A percentile compares a stretch with the other conserved stretches of the same genome.
These are phyloP conservation scores for Lagenorhynchus albirostris DNA, from an alignment of 2,113 vertebrate genomes.

Conservation along the genomic window DNA sequence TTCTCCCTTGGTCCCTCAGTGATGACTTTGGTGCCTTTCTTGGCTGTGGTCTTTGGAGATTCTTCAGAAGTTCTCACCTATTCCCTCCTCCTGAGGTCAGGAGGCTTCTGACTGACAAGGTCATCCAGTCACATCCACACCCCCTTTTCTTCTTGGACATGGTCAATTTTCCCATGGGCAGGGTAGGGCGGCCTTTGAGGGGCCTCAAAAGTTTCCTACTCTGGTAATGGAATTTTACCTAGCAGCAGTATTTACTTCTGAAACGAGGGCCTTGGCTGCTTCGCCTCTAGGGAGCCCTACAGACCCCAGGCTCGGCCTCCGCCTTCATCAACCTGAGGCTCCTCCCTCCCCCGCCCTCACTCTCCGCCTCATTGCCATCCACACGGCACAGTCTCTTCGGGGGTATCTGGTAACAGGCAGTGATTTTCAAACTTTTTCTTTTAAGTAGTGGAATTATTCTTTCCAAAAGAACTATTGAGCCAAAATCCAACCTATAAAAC, in stretches of 20 bases:
- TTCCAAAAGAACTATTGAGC: background rate
- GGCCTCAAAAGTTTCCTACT: background rate
- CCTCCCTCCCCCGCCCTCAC: fast-evolving
- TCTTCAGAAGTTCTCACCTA: background rate
- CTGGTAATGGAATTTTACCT: background rate
- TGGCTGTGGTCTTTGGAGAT: background rate
- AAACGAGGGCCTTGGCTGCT: background rate
- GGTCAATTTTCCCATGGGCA: background rate
- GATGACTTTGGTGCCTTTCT: background rate
- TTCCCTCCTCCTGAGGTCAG: background rate
- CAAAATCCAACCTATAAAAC: background rate
- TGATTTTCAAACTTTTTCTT: background rate
- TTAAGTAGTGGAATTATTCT: background rate
- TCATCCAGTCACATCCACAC: background rate
- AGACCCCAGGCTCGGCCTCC: background rate
- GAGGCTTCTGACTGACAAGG: background rate
- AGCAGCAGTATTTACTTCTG: background rate
- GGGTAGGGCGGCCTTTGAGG: background rate
- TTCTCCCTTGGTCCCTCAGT: background rate
- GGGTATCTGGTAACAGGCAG: background rate
- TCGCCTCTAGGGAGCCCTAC: background rate
- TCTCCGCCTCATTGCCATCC: background rate
- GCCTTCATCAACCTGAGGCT: background rate
- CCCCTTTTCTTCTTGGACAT: background rate
- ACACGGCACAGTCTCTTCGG: background rate